Evolutionary conservation across 2,797 vertebrate genomes (phyloP).

Genomic region (Ctenopoma multispine): DNA sequence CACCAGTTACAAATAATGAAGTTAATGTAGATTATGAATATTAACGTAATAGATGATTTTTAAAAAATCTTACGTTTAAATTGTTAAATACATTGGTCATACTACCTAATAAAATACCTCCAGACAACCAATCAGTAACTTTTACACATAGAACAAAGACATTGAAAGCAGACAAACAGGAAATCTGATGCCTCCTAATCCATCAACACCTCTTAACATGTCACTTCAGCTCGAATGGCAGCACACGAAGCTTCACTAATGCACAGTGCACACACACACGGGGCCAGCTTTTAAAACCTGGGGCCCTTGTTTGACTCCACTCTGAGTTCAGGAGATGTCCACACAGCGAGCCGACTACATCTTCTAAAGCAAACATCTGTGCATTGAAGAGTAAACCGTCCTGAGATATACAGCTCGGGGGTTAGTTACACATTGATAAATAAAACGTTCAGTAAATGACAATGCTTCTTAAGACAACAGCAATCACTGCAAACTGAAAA

Average conservation of each 20-base stretch:
- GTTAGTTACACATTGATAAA: neutral
- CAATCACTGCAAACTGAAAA: neutral
- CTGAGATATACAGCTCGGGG: neutral
- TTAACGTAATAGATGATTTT: too few species aligned
- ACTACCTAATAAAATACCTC: too few species aligned
- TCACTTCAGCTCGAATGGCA: neutral
- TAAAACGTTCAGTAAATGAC: neutral
- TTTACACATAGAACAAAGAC: too few species aligned
- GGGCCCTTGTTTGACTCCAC: constrained; percentile 15
- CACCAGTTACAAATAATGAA: too few species aligned
- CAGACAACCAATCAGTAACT: too few species aligned
- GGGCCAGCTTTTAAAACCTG: constrained; percentile 54
- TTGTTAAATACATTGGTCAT: too few species aligned
- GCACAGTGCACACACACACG: constrained; percentile 36
- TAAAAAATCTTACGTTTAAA: too few species aligned
- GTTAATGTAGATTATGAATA: too few species aligned
- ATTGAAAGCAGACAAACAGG: neutral
- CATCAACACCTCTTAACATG: too few species aligned
- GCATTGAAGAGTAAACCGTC: neutral
- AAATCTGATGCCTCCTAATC: neutral
- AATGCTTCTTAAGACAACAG: neutral
- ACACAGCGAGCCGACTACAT: constrained; percentile 7
- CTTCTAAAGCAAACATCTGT: constrained; percentile 43
- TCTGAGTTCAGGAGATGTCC: constrained; percentile 13
- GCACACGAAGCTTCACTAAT: constrained; percentile 56